Evolutionary conservation across 2,888 invertebrate species (phyloP), one percentile per base, ranked within the genome.

Genomic region (Pandemis heparana): DNA sequence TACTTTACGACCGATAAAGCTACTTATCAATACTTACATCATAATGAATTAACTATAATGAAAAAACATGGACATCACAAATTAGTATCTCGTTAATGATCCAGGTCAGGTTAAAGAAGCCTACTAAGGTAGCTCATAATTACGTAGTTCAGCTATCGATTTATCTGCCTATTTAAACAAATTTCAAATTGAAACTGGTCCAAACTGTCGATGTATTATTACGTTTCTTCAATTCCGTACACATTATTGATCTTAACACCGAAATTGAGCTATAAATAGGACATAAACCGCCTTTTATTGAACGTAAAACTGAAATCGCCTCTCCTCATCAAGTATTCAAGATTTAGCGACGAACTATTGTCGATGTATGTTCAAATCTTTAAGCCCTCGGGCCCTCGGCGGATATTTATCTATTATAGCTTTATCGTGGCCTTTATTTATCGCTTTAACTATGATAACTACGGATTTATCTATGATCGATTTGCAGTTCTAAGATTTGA

Each of bases 231-330:
- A 41, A 69, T 65, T n/a, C 60, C 32, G 65, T 65, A 32, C 69
- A 70, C 43, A 76, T 78, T 79, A 83, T 83, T 79, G 81, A 83
- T 84, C 79, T 78, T 78, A 76, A 78, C 74, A 79, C 78, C 78
- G 75, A 77, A 83, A 84, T 82, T 79, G 76, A 82, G 82, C 79
- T 79, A 80, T 86, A 85, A 86, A 87, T 83, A 81, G 75, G 74
- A 76, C 82, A 79, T 85, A 80, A 86, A 85, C 80, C 76, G 72
- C 75, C 76, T 68, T 82, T 81, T 83, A 85, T 82, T 82, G 80
- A 75, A 76, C 80, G 79, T 84, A 82, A 85, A 85, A 82, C 76
- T 77, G 79, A 80, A 71, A 77, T 79, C 75, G 75, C 77, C 75
- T 78, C 75, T 80, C 76, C 79, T 81, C 83, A 84, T 84, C 82